These are phyloP conservation scores for Drosophila monieri DNA, from an alignment of 2,888 invertebrate genomes.

Conservation along the genomic window DNA sequence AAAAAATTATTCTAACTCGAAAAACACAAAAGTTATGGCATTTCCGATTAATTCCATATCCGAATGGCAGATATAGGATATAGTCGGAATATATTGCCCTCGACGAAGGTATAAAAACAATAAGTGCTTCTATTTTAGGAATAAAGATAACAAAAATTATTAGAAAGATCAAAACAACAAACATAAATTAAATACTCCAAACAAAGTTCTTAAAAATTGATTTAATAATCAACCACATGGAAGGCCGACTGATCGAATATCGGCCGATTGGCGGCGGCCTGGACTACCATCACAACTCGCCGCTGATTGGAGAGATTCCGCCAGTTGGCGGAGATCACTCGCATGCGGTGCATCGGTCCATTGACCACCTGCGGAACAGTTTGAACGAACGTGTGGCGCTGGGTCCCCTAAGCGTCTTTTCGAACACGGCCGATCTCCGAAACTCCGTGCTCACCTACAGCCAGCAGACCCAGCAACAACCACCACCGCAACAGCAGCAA, in stretches of 20 bases:
- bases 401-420: conserved; percentile 85
- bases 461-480: conserved; percentile 76
- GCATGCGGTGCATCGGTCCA: conserved; percentile 88
- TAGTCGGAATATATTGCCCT: no score
- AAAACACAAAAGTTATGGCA: no score
- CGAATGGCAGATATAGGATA: no score
- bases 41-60: no score
- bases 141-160: background rate
- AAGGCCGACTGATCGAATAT: conserved; percentile 86
- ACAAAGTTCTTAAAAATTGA: conserved; percentile 4
- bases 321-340: conserved; percentile 86
- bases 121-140: background rate
- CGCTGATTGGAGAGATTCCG: conserved; percentile 88
- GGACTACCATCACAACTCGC: conserved; percentile 88
- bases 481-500: conserved; percentile 85
- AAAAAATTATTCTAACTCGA: no score
- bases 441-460: conserved; percentile 82
- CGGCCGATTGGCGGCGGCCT: conserved; percentile 86
- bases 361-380: conserved; percentile 87
- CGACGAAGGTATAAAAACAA: no score
- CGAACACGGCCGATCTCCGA: conserved; percentile 82
- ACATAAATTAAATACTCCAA: background rate
- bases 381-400: conserved; percentile 86
- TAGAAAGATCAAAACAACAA: background rate
- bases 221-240: conserved; percentile 81